Percentiles rank a stretch among this genome's conserved stretches.
phyloP scores from a whole-genome alignment of 2,113 vertebrate species.

The Symphodus melops region DNA sequence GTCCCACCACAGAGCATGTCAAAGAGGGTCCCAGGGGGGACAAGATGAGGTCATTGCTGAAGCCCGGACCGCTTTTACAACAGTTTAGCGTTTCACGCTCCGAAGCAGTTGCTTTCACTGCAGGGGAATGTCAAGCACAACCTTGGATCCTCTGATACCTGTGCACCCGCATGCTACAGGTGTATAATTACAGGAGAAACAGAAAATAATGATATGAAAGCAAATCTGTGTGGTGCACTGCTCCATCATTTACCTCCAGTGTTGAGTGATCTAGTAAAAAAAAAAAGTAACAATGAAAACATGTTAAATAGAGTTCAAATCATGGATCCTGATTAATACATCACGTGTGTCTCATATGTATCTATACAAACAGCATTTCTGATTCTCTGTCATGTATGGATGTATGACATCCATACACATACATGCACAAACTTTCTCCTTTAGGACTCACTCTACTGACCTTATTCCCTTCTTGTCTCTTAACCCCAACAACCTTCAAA shows the following conservation, averaged over 20 bases:
- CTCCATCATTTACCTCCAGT: too few relatives aligned
- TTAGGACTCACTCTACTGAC: slow-evolving; percentile 25
- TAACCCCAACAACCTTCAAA: slow-evolving; percentile 50
- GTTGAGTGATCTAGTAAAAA: too few relatives aligned
- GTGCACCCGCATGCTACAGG: slow-evolving; percentile 25
- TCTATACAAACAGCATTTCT: too few relatives aligned
- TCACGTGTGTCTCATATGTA: too few relatives aligned
- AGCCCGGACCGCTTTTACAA: slow-evolving; percentile 62
- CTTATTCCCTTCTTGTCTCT: slow-evolving; percentile 32
- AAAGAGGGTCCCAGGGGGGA: slow-evolving; percentile 67
- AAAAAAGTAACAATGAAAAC: too few relatives aligned
- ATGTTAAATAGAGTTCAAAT: too few relatives aligned
- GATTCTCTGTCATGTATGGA: too few relatives aligned
- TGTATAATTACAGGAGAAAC: slow-evolving; percentile 14
- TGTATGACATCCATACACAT: not conserved
- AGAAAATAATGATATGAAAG: not conserved
- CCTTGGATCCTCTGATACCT: slow-evolving; percentile 29
- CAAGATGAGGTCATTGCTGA: slow-evolving; percentile 73
- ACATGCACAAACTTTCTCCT: slow-evolving; percentile 4
- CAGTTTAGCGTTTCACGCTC: slow-evolving; percentile 76
- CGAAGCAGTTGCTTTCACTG: slow-evolving; percentile 69
- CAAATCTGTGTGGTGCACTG: not conserved
- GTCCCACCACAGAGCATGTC: slow-evolving; percentile 72
- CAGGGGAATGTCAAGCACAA: slow-evolving; percentile 58
- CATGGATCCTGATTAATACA: too few relatives aligned